Evolutionary conservation across 2,888 invertebrate genomes (phyloP), one percentile per base, ranked within the genome.

Genomic region (Eudiplozoon nipponicum): DNA sequence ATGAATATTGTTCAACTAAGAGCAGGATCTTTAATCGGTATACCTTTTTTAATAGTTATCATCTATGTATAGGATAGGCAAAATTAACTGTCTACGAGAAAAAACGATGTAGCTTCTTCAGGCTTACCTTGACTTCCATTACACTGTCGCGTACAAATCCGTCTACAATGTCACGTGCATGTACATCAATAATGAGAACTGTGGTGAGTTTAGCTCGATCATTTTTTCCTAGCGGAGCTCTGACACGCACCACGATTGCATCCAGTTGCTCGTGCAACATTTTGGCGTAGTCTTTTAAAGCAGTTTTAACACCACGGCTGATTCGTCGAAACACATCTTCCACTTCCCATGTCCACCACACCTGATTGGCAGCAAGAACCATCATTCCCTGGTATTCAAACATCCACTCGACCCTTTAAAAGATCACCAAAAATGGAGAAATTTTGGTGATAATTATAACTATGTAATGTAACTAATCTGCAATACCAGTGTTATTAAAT

Each of bases 281-380:
- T 48, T 66, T 65, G 21, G 80, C 62, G 55, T 77, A 77, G 51
- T 77, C 72, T 58, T 78, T 80, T 75, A 81, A 77, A 0, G 77
- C 75, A 9, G 71, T 63, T 54, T 77, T 75, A 47, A 71, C 68
- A 2, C 78, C 56, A 41, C 54, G 54, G 47, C 54, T 57, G 38
- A 60, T 53, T 47, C 57, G 70, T 3, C 54, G 58, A 54, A 81
- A 80, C 0, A 76, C 74, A 52, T 80, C 73, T 52, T 81, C 81
- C 0, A 78, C 76, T 56, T 81, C 80, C 4, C 75, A 75, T 0
- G 80, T 81, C 80, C 80, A 81, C 80, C 80, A 81, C 2, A 81
- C 71, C 50, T 74, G 72, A 61, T 76, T 76, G 0, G 74, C 73
- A 0, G 71, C 74, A 15, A 76, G 60, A 46, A 72, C 68, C 33